Percentiles rank a stretch among this genome's conserved stretches.
phyloP scores from a whole-genome alignment of 2,888 invertebrate genomes.

The Bellardia pandia region DNA sequence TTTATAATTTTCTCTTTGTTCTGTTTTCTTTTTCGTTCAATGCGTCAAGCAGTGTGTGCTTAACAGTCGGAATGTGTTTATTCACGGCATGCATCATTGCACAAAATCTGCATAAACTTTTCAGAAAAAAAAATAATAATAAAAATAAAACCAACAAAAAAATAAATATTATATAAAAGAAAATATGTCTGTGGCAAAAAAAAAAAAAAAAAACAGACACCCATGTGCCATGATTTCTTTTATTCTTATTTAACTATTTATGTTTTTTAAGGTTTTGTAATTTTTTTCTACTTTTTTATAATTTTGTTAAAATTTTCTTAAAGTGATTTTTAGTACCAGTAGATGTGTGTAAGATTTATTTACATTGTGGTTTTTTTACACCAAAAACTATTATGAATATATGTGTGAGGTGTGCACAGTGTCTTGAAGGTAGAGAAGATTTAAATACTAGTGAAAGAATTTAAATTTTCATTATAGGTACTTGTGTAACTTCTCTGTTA shows the following conservation, averaged over 20 bases:
- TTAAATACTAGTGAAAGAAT: too few species aligned
- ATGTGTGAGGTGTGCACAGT: constrained; percentile 22
- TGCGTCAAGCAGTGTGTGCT: constrained; percentile 72
- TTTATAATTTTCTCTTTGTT: constrained; percentile 32
- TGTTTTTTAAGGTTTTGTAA: neutral
- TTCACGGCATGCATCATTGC: constrained; percentile 76
- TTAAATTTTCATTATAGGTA: too few species aligned
- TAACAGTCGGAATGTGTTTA: constrained; percentile 74
- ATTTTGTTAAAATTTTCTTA: constrained; percentile 57
- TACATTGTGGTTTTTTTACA: constrained; percentile 39
- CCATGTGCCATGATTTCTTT: constrained; percentile 60
- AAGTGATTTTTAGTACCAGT: constrained; percentile 55
- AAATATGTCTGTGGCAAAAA: constrained; percentile 23
- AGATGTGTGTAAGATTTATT: constrained; percentile 59
- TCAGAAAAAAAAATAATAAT: constrained; percentile 49
- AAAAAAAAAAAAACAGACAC: constrained; percentile 49
- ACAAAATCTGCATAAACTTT: constrained; percentile 76
- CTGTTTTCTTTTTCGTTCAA: constrained; percentile 24
- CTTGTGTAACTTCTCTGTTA: too few species aligned
- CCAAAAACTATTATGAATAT: constrained; percentile 10
- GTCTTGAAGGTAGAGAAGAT: neutral
- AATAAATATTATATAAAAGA: constrained; percentile 38
- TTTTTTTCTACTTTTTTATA: constrained; percentile 26
- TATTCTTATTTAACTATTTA: constrained; percentile 59
- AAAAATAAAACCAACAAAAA: constrained; percentile 8